These are phyloP conservation scores for Drosophila oshimai DNA, from an alignment of 1,140 invertebrate species.

Conservation along the genomic window DNA sequence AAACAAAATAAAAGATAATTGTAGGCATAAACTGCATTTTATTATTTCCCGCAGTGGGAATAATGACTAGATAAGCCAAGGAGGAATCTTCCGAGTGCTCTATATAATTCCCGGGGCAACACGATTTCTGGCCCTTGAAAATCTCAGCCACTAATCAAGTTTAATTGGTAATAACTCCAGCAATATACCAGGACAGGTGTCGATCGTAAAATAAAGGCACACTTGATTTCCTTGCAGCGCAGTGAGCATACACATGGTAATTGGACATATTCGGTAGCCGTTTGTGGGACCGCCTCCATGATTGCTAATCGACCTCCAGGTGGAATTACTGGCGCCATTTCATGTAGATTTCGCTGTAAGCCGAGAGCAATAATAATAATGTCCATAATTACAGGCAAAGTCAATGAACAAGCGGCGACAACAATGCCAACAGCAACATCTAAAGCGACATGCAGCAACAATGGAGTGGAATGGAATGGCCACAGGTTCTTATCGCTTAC, in stretches of 20 bases:
- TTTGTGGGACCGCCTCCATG: slow-evolving; percentile 44
- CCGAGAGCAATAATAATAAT: slow-evolving; percentile 54
- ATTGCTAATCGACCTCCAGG: slow-evolving; percentile 40
- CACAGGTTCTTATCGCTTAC: slow-evolving; percentile 70
- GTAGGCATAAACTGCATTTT: no score
- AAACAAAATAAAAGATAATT: no score
- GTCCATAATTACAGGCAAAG: slow-evolving; percentile 65
- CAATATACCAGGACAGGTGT: slow-evolving; percentile 23
- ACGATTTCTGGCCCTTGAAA: not conserved
- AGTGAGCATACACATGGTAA: not conserved
- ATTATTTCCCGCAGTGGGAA: not conserved
- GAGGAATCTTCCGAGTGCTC: not conserved
- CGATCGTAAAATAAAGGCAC: slow-evolving; percentile 15
- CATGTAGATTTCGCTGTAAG: slow-evolving; percentile 48
- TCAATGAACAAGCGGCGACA: slow-evolving; percentile 53
- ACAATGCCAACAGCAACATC: slow-evolving; percentile 45
- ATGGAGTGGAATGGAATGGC: slow-evolving; percentile 22
- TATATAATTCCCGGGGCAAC: not conserved
- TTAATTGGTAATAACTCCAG: slow-evolving; percentile 11
- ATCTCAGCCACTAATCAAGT: slow-evolving; percentile 1
- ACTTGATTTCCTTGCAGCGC: slow-evolving; percentile 11
- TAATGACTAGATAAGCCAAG: not conserved
- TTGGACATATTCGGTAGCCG: slow-evolving; percentile 56
- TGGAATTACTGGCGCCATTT: slow-evolving; percentile 32
- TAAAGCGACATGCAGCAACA: slow-evolving; percentile 28